Evolutionary conservation across 2,113 vertebrate genomes (phyloP).

Genomic region (Pygoscelis adeliae): DNA sequence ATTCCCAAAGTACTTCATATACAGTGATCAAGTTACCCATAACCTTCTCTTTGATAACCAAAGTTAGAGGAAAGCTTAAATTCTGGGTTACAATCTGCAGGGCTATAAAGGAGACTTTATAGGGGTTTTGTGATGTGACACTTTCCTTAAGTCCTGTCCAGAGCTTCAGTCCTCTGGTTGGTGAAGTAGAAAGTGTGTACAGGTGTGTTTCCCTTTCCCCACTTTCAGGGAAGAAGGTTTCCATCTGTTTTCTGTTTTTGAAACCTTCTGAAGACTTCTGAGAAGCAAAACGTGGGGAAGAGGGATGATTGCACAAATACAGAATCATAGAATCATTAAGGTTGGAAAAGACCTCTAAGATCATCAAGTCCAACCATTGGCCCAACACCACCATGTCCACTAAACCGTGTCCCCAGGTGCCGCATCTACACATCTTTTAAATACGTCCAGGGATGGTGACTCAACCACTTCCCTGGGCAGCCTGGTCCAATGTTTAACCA

Average conservation of each 20-base stretch:
- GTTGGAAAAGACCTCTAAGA: no score
- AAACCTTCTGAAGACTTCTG: neutral
- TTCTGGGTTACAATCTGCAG: neutral
- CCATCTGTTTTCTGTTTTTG: neutral
- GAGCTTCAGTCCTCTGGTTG: neutral
- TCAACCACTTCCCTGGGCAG: no score
- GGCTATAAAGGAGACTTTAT: neutral
- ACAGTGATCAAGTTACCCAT: neutral
- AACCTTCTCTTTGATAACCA: neutral
- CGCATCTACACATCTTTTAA: no score
- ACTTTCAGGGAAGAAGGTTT: neutral
- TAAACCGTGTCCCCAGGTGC: no score
- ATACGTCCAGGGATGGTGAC: no score
- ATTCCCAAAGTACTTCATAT: neutral
- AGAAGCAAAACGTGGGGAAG: neutral
- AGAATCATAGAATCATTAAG: no score
- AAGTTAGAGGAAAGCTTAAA: neutral
- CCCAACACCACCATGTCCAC: no score
- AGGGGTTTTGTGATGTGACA: neutral
- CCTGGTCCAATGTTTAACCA: no score
- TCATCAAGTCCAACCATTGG: no score
- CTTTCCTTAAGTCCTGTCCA: neutral
- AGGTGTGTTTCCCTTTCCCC: neutral
- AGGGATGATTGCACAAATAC: neutral
- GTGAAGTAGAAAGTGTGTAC: neutral